phyloP scores from a whole-genome alignment of 2,797 vertebrate species.

The Rachycentron canadum region DNA sequence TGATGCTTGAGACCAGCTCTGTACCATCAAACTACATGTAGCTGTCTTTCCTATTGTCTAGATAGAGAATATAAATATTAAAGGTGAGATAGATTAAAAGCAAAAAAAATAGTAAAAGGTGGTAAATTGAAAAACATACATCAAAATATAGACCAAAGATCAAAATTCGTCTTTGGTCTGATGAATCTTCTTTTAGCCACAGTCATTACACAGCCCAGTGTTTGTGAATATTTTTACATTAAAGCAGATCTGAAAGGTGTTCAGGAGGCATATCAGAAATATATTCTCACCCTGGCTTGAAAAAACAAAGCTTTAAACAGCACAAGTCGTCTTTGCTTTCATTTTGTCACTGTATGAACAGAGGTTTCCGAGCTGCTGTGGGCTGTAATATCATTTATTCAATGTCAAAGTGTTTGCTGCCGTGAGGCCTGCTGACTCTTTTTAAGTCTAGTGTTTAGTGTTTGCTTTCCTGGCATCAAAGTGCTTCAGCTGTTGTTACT shows the following conservation, averaged over 20 bases:
- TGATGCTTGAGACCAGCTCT: not conserved
- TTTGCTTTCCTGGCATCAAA: conserved; percentile 66
- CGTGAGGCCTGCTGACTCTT: conserved; percentile 58
- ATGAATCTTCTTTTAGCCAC: not conserved
- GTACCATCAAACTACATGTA: not conserved
- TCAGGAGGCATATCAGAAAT: conserved; percentile 12
- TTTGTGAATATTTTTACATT: not conserved
- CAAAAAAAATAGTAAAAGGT: not conserved
- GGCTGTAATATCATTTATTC: conserved; percentile 57
- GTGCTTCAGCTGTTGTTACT: conserved; percentile 65
- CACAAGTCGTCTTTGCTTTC: conserved; percentile 44
- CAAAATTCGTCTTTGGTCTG: not conserved
- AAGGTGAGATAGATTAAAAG: not conserved
- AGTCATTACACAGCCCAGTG: not conserved
- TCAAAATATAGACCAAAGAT: not conserved
- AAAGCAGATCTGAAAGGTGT: conserved; percentile 29
- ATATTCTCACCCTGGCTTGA: conserved; percentile 13
- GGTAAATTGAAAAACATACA: not conserved
- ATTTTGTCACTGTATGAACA: conserved; percentile 31
- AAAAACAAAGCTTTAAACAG: conserved; percentile 30
- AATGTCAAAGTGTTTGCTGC: conserved; percentile 53
- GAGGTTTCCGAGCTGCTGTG: conserved; percentile 60
- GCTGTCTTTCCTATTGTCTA: not conserved
- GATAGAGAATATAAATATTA: not conserved
- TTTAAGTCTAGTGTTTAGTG: conserved; percentile 45